Base-by-base conservation (phyloP, 1,140 invertebrate species). In the Drosophila auraria region DNA sequence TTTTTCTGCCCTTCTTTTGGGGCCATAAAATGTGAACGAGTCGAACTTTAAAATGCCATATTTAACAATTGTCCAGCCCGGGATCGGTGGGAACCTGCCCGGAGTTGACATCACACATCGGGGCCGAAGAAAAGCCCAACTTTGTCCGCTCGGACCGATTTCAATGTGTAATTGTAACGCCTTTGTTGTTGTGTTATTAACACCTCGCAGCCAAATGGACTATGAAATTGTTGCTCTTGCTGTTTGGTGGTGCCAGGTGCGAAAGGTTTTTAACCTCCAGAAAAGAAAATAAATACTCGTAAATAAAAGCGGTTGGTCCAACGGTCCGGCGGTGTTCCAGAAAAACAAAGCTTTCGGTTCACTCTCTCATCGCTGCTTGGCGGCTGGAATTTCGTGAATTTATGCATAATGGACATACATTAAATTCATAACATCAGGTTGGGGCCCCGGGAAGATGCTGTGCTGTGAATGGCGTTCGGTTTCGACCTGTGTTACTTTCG, bases 161-260 rank as follows among this genome's bases (percentile, higher is more conserved):
- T 90, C 86, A 91, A 90, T 90, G 86, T 80, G 76, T 90, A 90
- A 90, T 90, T 90, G 86, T 90, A 90, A 90, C 86, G 79, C 82
- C 87, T 90, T 90, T 90, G 86, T 90, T 78, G 66, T 62, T 79
- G 66, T 80, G 87, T 82, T 90, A 90, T 90, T 90, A 90, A 86
- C 86, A 90, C 86, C 86, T 86, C 45, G 44, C 56, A 71, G 50
- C 74, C 86, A 89, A 90, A 90, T 90, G 87, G 86, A 90, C 86
- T 82, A 91, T 82, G 87, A 90, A 90, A 82, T 66, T 38, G 51
- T 50, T 49, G 47, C 36, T 59, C 20, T 38, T 51, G 23, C 20
- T 42, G 17, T 20, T 50, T 20, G 60, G 14, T 20, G 33, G 33
- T 57, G 20, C 56, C 54, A 44, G 60, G 62, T 79, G 70, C 70